Base-by-base conservation (phyloP, 2,113 vertebrate genomes). In the Tachysurus fulvidraco region DNA sequence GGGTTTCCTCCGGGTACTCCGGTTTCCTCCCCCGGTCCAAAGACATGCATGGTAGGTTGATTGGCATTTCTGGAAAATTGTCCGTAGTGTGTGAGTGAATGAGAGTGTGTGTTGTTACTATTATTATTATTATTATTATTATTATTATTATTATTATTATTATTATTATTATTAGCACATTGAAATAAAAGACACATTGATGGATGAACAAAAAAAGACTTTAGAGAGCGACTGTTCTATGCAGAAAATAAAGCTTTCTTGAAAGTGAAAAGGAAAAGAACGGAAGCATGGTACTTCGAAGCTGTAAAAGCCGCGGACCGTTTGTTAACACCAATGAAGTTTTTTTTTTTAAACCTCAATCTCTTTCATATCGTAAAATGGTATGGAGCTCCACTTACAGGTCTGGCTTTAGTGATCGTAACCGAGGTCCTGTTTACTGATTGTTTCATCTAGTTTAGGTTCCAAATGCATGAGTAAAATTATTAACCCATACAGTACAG, bases 351-450 rank as follows among this genome's bases (percentile, higher is more conserved):
- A 94, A 95, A 93, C 93, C 89, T 67, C 93, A 91, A 93, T 92
- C 93, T 90, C 93, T 65, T n/a, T 64, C 93, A 93, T 91, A 90
- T 92, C 94, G 92, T 92, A 94, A 92, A 79, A 65, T 92, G 36
- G 36, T 36, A 36, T 36, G 90, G 92, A 94, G 94, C 91, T 83
- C 90, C 89, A 91, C 92, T 46, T 13, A 36, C 91, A 86, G 87
- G 91, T 93, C 93, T 57, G 55, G 25, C 10, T 62, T 92, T 94
- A 91, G 92, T 93, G 93, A 95, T 96, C 97, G 89, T 98, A 97
- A 98, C 96, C 96, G 95, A 98, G 97, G 97, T 95, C 97, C 98
- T 97, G 97, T 88, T 85, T 84, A 5, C 98, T 97, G 97, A 86
- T 84, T 84, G 13, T 28, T 83, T 76, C 46, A 28, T 77, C 50